These are phyloP conservation scores for Cotesia chilonis DNA, from an alignment of 1,140 invertebrate species.

Conservation along the genomic window DNA sequence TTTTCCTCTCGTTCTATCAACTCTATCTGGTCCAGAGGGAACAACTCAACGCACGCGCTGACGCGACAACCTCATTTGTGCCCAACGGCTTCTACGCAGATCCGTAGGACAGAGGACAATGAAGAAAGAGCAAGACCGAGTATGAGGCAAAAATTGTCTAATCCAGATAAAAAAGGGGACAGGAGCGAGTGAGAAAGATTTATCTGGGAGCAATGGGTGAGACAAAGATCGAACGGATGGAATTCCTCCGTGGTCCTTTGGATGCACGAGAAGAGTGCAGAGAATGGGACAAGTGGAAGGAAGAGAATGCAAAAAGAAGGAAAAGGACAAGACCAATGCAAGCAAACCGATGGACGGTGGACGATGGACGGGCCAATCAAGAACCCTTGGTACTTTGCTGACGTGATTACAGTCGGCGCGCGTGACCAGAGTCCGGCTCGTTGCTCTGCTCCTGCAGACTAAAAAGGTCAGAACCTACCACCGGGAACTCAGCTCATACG, in stretches of 20 bases:
- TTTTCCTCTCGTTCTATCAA: too few species aligned
- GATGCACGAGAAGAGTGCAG: slow-evolving; percentile 31
- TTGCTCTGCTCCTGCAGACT: slow-evolving; percentile 44
- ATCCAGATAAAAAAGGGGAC: too few species aligned
- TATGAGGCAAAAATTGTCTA: slow-evolving; percentile 6
- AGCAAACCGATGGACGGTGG: slow-evolving; percentile 33
- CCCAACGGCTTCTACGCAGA: slow-evolving; percentile 54
- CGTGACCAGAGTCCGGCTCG: slow-evolving; percentile 57
- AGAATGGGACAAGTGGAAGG: slow-evolving; percentile 10
- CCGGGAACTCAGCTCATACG: not conserved
- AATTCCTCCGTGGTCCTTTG: slow-evolving; percentile 26
- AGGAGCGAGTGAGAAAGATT: too few species aligned
- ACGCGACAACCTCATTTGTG: slow-evolving; percentile 66
- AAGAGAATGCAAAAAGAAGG: slow-evolving; percentile 28
- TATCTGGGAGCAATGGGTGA: not conserved
- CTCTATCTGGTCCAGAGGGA: slow-evolving; percentile 41
- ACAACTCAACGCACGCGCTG: slow-evolving; percentile 53
- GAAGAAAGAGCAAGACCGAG: slow-evolving; percentile 12
- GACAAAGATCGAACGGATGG: slow-evolving; percentile 11
- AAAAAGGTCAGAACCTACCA: slow-evolving; percentile 23
- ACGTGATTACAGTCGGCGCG: slow-evolving; percentile 60
- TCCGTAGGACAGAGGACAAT: slow-evolving; percentile 29
- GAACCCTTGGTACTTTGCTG: slow-evolving; percentile 49
- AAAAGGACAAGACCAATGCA: slow-evolving; percentile 20
- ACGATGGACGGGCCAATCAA: slow-evolving; percentile 55